Conservation (phyloP, 2,113 vertebrate genomes). For the Rhea americana region DNA sequence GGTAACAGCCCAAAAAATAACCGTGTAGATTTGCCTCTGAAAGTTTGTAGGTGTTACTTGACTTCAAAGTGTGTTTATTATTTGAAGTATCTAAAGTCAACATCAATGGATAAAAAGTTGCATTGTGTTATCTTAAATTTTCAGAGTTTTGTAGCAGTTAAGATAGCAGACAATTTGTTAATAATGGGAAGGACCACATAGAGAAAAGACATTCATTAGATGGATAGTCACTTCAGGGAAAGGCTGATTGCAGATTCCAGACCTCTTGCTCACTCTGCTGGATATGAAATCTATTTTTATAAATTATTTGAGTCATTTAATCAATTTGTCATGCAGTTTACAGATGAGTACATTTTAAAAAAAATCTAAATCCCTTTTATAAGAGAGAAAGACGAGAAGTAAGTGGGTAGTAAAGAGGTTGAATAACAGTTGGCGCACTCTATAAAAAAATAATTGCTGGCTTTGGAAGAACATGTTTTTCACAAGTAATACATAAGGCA, state of each 20-base stretch:
- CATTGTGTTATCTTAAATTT: neutral
- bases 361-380: conserved; percentile 7
- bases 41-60: neutral
- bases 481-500: conserved; percentile 50
- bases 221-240: neutral
- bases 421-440: conserved; percentile 42
- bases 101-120: neutral
- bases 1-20: neutral
- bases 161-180: neutral
- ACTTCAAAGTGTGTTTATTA: neutral
- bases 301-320: conserved; percentile 28
- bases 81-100: neutral
- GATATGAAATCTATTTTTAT: neutral
- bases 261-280: neutral
- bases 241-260: neutral
- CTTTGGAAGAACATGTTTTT: conserved; percentile 59
- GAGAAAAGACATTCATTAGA: neutral
- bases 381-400: neutral
- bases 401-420: conserved; percentile 45
- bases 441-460: conserved; percentile 29
- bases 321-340: neutral
- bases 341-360: neutral
- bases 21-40: neutral
- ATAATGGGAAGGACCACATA: neutral
- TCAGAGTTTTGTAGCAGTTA: neutral